phyloP scores from a whole-genome alignment of 2,888 invertebrate genomes.

The Drosophila siamana region DNA sequence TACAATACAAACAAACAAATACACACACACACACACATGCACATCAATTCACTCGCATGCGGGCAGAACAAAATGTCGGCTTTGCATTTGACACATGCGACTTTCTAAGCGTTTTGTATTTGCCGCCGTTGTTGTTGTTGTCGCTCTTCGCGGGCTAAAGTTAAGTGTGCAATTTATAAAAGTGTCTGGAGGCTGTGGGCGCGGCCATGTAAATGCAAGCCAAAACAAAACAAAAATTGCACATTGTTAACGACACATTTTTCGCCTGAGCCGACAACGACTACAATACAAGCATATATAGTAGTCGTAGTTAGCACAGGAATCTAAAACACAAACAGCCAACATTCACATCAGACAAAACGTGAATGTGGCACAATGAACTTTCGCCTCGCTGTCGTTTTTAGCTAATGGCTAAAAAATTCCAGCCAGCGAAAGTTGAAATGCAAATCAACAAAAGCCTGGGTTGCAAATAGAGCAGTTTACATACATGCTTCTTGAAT shows the following conservation, averaged over 20 bases:
- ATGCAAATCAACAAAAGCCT: constrained; percentile 14
- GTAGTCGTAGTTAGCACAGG: constrained; percentile 23
- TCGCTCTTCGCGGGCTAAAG: constrained; percentile 49
- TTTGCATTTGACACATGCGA: constrained; percentile 66
- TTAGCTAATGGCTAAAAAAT: constrained; percentile 47
- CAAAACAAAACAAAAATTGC: constrained; percentile 47
- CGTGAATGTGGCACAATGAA: constrained; percentile 75
- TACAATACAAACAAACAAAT: constrained; percentile 16
- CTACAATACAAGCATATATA: constrained; percentile 3
- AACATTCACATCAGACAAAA: constrained; percentile 49
- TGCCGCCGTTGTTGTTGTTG: constrained; percentile 11
- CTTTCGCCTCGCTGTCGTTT: constrained; percentile 50
- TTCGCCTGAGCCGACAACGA: constrained; percentile 37
- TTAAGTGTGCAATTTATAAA: constrained; percentile 79
- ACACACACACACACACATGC: constrained; percentile 4
- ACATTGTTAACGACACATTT: constrained; percentile 73
- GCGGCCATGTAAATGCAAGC: constrained; percentile 35
- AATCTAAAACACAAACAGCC: constrained; percentile 42
- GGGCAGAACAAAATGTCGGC: constrained; percentile 41
- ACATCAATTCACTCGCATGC: constrained; percentile 10
- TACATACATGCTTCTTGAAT: too few relatives aligned
- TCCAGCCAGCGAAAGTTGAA: constrained; percentile 44
- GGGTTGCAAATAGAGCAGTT: background rate
- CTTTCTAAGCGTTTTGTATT: constrained; percentile 54
- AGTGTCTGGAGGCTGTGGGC: constrained; percentile 54